Evolutionary conservation across 2,113 vertebrate species (phyloP).

Genomic region (Anser cygnoides): DNA sequence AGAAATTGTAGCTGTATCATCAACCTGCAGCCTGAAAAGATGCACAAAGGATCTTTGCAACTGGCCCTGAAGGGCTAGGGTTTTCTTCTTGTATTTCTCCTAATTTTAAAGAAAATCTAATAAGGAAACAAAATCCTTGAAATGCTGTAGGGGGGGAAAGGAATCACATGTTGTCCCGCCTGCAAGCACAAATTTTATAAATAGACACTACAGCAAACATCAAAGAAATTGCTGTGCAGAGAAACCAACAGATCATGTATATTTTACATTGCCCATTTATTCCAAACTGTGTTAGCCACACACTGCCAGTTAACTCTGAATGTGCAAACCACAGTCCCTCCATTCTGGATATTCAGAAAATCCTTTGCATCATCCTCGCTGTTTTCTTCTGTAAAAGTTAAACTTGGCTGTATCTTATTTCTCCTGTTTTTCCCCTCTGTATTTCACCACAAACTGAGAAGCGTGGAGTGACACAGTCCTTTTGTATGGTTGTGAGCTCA

Average conservation of each 20-base stretch:
- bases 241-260: slow-evolving; percentile 37
- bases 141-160: neutral
- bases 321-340: neutral
- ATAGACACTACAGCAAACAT: slow-evolving; percentile 46
- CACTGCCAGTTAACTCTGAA: neutral
- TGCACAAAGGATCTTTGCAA: slow-evolving; percentile 27
- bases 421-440: neutral
- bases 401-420: neutral
- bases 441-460: neutral
- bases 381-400: neutral
- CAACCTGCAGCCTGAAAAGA: neutral
- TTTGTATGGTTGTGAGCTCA: neutral
- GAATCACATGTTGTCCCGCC: slow-evolving; percentile 16
- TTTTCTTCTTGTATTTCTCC: neutral
- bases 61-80: neutral
- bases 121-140: slow-evolving; percentile 62
- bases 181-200: slow-evolving; percentile 52
- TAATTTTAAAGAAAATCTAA: slow-evolving; percentile 43
- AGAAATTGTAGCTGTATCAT: neutral
- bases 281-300: slow-evolving; percentile 23
- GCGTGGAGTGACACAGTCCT: neutral
- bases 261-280: slow-evolving; percentile 34
- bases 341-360: neutral
- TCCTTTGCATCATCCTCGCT: accelerated
- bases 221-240: slow-evolving; percentile 11